phyloP scores from a whole-genome alignment of 2,888 invertebrate species.

The Eilema sororculum region DNA sequence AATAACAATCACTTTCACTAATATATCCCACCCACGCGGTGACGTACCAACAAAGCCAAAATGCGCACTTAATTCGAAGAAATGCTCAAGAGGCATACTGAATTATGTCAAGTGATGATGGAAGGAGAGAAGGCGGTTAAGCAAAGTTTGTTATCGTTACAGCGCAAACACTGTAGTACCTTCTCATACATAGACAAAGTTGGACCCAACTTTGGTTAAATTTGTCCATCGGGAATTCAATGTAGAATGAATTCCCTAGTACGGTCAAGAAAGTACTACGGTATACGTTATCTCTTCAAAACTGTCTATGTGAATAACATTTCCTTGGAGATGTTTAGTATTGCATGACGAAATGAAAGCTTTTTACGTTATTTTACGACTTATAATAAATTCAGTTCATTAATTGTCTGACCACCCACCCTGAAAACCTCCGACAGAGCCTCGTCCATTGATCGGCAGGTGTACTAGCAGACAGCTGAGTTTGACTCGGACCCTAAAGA shows the following conservation, averaged over 20 bases:
- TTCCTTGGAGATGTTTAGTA: neutral
- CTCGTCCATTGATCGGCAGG: neutral
- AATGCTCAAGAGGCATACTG: neutral
- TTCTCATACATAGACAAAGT: neutral
- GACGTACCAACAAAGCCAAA: neutral
- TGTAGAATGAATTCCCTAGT: neutral
- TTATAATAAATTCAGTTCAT: neutral
- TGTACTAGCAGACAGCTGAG: neutral
- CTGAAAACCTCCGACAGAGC: neutral
- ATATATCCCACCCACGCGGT: neutral
- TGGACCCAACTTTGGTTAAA: neutral
- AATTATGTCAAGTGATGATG: neutral
- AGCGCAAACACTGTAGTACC: conserved; percentile 21
- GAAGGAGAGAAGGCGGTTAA: conserved; percentile 12
- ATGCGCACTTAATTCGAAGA: neutral
- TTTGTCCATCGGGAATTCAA: neutral
- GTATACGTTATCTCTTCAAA: neutral
- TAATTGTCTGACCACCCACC: neutral
- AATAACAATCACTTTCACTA: neutral
- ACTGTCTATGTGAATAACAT: neutral
- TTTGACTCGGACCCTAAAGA: neutral
- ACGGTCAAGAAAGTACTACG: neutral
- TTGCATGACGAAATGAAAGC: neutral
- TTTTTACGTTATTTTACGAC: neutral
- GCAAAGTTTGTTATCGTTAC: conserved; percentile 19